Conservation (phyloP, 2,797 vertebrate species). For the Ceryle rudis region DNA sequence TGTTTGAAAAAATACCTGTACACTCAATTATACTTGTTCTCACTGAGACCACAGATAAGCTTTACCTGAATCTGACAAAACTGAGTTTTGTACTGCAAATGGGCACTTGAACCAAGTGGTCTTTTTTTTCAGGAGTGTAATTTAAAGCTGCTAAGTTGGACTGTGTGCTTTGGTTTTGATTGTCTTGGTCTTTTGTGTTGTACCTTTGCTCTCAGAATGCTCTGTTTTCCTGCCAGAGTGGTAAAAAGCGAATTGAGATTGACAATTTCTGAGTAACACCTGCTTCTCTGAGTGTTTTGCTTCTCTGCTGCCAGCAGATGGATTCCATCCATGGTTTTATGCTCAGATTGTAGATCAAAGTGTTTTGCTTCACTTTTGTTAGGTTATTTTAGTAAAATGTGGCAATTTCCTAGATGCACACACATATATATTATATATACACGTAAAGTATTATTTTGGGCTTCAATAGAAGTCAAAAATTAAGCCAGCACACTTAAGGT, state of each 20-base stretch:
- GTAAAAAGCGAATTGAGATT: neutral
- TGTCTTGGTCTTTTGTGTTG: neutral
- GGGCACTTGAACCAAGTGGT: neutral
- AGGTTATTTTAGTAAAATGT: conserved; percentile 12
- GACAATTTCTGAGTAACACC: neutral
- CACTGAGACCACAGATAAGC: neutral
- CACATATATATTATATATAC: neutral
- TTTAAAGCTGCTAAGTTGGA: neutral
- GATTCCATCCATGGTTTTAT: neutral
- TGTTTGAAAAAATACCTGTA: neutral
- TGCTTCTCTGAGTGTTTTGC: neutral
- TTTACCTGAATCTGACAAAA: neutral
- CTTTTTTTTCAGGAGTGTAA: neutral
- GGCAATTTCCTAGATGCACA: neutral
- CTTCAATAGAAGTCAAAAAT: conserved; percentile 12
- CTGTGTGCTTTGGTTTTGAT: neutral
- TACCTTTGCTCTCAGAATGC: neutral
- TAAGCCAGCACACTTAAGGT: conserved; percentile 25
- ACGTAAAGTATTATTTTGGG: neutral
- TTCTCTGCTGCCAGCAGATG: conserved; percentile 17
- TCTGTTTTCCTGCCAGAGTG: neutral
- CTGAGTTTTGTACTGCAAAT: neutral
- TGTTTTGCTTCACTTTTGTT: neutral
- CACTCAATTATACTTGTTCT: neutral
- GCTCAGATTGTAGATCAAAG: neutral